phyloP scores from a whole-genome alignment of 2,888 invertebrate genomes.

The Hipparchia sbordonii region DNA sequence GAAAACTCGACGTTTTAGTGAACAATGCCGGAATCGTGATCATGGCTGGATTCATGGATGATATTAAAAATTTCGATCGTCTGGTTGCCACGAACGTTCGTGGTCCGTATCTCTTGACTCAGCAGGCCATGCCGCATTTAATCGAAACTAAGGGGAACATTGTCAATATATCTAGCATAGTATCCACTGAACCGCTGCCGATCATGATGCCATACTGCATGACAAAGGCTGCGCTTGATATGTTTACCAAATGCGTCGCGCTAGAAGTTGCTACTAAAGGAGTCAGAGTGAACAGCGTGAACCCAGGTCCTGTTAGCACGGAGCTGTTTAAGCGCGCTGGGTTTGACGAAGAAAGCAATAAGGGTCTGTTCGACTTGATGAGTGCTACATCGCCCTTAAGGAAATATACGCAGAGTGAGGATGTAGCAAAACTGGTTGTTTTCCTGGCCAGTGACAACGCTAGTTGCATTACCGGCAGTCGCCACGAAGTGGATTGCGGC shows the following conservation, averaged over 20 bases:
- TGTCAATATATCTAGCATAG: constrained; percentile 64
- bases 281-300: constrained; percentile 67
- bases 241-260: constrained; percentile 68
- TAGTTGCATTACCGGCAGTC: constrained; percentile 61
- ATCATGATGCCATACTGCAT: constrained; percentile 63
- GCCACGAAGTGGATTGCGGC: constrained; percentile 62
- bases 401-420: constrained; percentile 55
- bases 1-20: constrained; percentile 61
- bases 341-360: constrained; percentile 52
- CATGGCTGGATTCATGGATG: constrained; percentile 48
- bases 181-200: constrained; percentile 55
- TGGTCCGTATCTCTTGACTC: constrained; percentile 60
- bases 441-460: constrained; percentile 66
- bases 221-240: constrained; percentile 69
- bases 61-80: constrained; percentile 55
- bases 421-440: constrained; percentile 61
- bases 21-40: constrained; percentile 66
- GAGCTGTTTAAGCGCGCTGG: constrained; percentile 60
- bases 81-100: constrained; percentile 65
- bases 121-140: constrained; percentile 56
- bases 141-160: constrained; percentile 61
- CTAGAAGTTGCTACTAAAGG: constrained; percentile 58
- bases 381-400: constrained; percentile 53
- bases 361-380: constrained; percentile 51
- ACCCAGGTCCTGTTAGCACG: constrained; percentile 66